Evolutionary conservation across 2,797 vertebrate species (phyloP).

Genomic region (Poeciliopsis paucimaculata): DNA sequence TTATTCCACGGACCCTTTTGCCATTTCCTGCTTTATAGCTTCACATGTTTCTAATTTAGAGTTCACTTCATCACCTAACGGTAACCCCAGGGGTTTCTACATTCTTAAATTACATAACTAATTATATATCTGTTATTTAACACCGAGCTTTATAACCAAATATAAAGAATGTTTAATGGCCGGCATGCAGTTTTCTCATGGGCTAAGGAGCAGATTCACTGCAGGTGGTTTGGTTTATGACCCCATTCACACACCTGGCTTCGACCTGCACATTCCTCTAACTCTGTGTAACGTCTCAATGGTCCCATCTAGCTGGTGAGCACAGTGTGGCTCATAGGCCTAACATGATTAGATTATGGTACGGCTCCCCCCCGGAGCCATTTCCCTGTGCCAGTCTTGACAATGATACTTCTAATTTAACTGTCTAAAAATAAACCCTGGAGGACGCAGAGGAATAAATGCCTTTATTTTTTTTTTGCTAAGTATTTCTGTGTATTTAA

Average conservation of each 20-base stretch:
- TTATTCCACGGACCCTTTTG: neutral
- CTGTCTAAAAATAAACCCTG: slow-evolving; percentile 72
- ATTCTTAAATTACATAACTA: neutral
- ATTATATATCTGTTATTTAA: slow-evolving; percentile 9
- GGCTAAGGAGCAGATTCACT: slow-evolving; percentile 50
- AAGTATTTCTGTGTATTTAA: slow-evolving; percentile 35
- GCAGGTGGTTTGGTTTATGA: slow-evolving; percentile 54
- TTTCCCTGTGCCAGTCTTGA: slow-evolving; percentile 53
- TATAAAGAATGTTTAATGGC: slow-evolving; percentile 36
- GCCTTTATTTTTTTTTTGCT: slow-evolving; percentile 22
- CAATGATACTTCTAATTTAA: slow-evolving; percentile 63
- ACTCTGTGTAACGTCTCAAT: slow-evolving; percentile 66
- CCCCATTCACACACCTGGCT: slow-evolving; percentile 43
- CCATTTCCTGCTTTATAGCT: slow-evolving; percentile 21
- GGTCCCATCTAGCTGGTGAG: slow-evolving; percentile 57
- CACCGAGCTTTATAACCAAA: slow-evolving; percentile 24
- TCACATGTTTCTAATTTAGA: slow-evolving; percentile 60
- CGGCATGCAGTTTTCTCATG: slow-evolving; percentile 34
- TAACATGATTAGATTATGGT: slow-evolving; percentile 66
- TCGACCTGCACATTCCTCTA: slow-evolving; percentile 66
- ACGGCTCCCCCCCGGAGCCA: slow-evolving; percentile 48
- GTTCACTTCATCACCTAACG: slow-evolving; percentile 11
- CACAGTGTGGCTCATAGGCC: slow-evolving; percentile 56
- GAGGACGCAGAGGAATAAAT: slow-evolving; percentile 56
- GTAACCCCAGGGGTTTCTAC: slow-evolving; percentile 1